A percentile compares a stretch with the other conserved stretches of the same genome.
Evolutionary conservation across 2,113 vertebrate genomes (phyloP).

Genomic region (Falco punctatus): DNA sequence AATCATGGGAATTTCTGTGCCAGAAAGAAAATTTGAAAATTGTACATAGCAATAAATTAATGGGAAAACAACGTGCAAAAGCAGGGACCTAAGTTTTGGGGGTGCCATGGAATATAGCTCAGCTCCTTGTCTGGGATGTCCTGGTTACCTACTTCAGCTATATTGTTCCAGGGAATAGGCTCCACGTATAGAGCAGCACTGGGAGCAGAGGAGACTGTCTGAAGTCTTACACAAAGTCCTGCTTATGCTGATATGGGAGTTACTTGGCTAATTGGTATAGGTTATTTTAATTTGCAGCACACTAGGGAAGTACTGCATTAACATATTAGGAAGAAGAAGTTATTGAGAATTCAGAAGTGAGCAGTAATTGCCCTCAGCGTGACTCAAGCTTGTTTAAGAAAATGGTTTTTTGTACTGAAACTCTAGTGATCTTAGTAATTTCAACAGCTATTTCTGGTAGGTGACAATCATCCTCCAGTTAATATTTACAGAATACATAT

Average conservation of each 20-base stretch:
- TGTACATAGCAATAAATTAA: not conserved
- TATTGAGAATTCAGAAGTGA: not conserved
- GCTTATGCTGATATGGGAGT: not conserved
- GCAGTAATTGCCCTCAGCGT: not conserved
- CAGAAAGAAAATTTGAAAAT: not conserved
- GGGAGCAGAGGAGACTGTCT: not conserved
- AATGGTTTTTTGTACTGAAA: not conserved
- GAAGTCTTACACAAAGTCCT: not conserved
- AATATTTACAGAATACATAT: not conserved
- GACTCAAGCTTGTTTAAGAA: not conserved
- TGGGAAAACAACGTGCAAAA: not conserved
- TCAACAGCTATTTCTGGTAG: not conserved
- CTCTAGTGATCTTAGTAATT: not conserved
- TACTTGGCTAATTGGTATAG: not conserved
- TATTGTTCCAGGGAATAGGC: not conserved
- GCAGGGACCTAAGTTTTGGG: not conserved
- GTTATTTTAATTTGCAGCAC: not conserved
- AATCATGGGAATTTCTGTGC: not conserved
- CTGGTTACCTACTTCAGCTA: not conserved
- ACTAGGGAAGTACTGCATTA: not conserved
- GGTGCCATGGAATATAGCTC: not conserved
- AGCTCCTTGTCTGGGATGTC: not conserved
- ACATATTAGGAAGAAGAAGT: not conserved
- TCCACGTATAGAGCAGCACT: not conserved
- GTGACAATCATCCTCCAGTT: not conserved